Evolutionary conservation across 2,113 vertebrate genomes (phyloP).

Genomic region (Loxodonta africana): DNA sequence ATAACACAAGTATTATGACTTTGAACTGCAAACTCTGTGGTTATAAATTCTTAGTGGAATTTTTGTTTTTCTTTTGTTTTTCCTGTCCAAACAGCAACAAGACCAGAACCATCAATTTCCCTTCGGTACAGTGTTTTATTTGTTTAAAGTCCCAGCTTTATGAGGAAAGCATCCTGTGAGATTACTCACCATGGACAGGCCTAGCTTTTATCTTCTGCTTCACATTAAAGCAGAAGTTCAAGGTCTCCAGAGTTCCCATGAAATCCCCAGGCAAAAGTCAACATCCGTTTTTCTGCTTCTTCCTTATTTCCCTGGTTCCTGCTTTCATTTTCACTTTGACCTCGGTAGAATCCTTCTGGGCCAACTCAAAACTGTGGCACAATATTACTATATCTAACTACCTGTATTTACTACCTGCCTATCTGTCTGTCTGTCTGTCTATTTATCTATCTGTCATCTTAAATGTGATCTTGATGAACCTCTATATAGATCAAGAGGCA

Average conservation of each 20-base stretch:
- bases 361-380: background rate
- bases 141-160: background rate
- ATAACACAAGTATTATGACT: background rate
- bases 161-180: background rate
- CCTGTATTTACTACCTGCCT: background rate
- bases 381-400: background rate
- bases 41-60: background rate
- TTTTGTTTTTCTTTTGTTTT: background rate
- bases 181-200: background rate
- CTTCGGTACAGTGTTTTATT: background rate
- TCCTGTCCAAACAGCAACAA: too few relatives aligned
- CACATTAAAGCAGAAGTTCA: background rate
- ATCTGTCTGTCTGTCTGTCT: too few relatives aligned
- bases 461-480: too few relatives aligned
- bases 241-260: background rate
- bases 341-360: too few relatives aligned
- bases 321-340: background rate
- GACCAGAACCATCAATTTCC: background rate
- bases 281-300: background rate
- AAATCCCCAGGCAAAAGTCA: background rate
- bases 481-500: too few relatives aligned
- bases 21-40: background rate
- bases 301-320: background rate
- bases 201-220: background rate
- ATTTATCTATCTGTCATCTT: background rate